Evolutionary conservation across 2,888 invertebrate genomes (phyloP).

Genomic region (Ametastegia equiseti): DNA sequence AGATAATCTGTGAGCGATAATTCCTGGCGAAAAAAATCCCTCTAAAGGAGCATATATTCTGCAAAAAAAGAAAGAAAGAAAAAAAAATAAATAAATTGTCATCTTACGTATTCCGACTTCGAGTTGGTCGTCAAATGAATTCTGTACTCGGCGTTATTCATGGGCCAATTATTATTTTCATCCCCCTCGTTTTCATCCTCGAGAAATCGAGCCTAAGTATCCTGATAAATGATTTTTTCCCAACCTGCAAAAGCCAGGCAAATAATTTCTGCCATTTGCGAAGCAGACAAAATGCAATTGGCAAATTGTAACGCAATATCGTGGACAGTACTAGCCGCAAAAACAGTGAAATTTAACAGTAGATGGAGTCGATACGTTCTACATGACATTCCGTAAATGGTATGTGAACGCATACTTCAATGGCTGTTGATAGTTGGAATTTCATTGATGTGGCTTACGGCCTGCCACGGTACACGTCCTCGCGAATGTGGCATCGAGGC

Average conservation of each 20-base stretch:
- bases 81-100: background rate
- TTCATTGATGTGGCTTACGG: background rate
- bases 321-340: background rate
- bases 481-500: background rate
- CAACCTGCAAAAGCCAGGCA: background rate
- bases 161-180: background rate
- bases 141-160: background rate
- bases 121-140: background rate
- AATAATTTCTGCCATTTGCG: background rate
- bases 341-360: background rate
- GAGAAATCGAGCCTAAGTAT: background rate
- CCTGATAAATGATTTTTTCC: background rate
- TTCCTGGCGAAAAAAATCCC: background rate
- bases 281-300: background rate
- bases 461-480: background rate
- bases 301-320: slow-evolving; percentile 6
- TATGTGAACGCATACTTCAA: no score
- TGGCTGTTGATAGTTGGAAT: background rate
- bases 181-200: background rate
- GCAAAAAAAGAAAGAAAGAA: background rate
- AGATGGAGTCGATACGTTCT: background rate
- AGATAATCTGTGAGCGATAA: background rate
- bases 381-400: background rate
- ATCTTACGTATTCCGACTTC: background rate
- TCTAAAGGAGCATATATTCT: background rate